Conservation (phyloP, 2,797 vertebrate species). For the Halcyon badia region DNA sequence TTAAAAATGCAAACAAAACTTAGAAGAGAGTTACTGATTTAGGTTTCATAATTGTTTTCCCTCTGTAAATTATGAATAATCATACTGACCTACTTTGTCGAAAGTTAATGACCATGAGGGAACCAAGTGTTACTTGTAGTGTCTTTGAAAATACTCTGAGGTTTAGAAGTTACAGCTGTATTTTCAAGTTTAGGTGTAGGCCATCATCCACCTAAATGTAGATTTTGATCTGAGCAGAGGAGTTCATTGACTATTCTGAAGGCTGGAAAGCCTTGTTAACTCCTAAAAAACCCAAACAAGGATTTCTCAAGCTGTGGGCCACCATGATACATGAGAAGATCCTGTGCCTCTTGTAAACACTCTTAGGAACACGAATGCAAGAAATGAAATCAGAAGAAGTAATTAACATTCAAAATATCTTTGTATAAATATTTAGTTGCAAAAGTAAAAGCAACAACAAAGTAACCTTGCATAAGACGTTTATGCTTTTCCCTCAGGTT, state of each 20-base stretch:
- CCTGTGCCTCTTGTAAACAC: not conserved
- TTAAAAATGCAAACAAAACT: not conserved
- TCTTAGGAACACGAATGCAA: not conserved
- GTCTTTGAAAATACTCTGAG: not conserved
- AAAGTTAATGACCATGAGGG: not conserved
- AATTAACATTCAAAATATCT: not conserved
- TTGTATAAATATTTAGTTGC: not conserved
- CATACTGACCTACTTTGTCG: not conserved
- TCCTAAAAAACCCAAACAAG: not conserved
- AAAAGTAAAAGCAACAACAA: not conserved
- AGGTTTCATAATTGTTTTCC: not conserved
- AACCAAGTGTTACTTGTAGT: not conserved
- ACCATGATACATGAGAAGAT: not conserved
- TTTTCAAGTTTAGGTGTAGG: not conserved
- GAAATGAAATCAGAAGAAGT: not conserved
- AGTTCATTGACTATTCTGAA: not conserved
- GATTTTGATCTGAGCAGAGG: not conserved
- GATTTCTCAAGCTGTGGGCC: not conserved
- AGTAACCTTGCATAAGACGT: not conserved
- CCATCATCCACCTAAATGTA: not conserved
- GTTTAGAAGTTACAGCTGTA: not conserved
- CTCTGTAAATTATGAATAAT: not conserved
- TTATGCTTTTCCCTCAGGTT: not conserved
- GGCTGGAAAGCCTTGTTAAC: not conserved
- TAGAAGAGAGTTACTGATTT: not conserved